These are phyloP conservation scores for Erebia epiphron DNA, from an alignment of 2,888 invertebrate species.

Conservation along the genomic window DNA sequence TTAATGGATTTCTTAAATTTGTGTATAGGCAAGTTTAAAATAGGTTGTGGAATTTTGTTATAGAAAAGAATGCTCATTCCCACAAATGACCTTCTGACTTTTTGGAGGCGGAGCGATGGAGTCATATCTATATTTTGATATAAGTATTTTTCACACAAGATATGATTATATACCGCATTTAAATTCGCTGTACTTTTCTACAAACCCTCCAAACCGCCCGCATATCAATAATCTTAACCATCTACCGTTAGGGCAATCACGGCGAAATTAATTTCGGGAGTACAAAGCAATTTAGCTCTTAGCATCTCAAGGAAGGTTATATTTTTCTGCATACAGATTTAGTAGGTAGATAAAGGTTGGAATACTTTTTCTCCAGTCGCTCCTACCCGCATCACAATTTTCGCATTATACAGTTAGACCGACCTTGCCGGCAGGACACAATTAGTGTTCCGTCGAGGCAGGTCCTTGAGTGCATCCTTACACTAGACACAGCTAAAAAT, in stretches of 20 bases:
- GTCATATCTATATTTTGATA: too few relatives aligned
- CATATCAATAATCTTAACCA: conserved; percentile 37
- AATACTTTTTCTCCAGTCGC: conserved; percentile 32
- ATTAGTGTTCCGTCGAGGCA: conserved; percentile 61
- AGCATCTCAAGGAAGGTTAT: conserved; percentile 13
- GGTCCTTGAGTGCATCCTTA: conserved; percentile 60
- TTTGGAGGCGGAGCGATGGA: too few relatives aligned
- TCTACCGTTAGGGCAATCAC: conserved; percentile 33
- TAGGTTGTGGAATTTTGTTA: too few relatives aligned
- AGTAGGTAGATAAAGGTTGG: background rate
- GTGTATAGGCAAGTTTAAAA: too few relatives aligned
- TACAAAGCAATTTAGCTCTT: conserved; percentile 24
- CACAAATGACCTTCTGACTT: too few relatives aligned
- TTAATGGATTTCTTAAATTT: too few relatives aligned
- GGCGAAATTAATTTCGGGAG: conserved; percentile 21
- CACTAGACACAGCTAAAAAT: conserved; percentile 40
- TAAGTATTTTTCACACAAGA: too few relatives aligned
- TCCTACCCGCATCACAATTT: conserved; percentile 70
- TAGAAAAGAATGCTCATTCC: too few relatives aligned
- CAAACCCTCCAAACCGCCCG: conserved; percentile 46
- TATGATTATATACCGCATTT: background rate
- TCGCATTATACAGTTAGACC: conserved; percentile 69
- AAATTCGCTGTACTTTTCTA: conserved; percentile 41
- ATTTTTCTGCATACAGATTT: conserved; percentile 15
- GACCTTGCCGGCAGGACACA: conserved; percentile 71